Base-by-base conservation (phyloP, 1,140 invertebrate species). In the Drosophila pruinosa region DNA sequence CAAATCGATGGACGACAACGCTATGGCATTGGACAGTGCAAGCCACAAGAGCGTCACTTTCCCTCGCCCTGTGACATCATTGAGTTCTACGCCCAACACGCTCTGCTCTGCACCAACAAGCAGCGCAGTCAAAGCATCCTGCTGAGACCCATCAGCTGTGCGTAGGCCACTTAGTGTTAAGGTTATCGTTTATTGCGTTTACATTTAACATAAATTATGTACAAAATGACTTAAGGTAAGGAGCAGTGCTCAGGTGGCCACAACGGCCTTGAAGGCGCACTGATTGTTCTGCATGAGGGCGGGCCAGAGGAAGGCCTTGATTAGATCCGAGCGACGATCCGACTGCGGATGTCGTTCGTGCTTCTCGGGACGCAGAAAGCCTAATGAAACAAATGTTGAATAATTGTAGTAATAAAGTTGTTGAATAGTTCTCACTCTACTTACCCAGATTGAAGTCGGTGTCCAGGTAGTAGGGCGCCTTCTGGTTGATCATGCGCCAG, bases 291-390 rank as follows among this genome's bases (percentile, higher is more conserved):
- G 92, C 91, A 94, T 92, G 24, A 94, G 91, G 6, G 94, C 94
- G 8, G 94, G 94, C 94, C 94, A 94, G 8, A 94, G 92, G 78
- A 94, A 94, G 3, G 93, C 92, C 65, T 93, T 92, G 68, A 94
- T 94, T 7, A 93, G 91, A 78, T 94, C 93, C 4, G 93, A 94
- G 65, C 92, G 92, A 3, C 93, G 89, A 72, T 94, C 93, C 3
- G 93, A 92, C 5, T 92, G 89, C 28, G 92, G 91, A 82, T 93
- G 93, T 2, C 93, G 91, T 12, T 93, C 93, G 85, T 94, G 94
- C 64, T 93, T 93, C 53, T 94, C 93, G 10, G 89, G 90, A 12
- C 90, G 81, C 31, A 91, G 57, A n/a, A 91, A 91, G 1, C 90
- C 90, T 72, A 12, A 26, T 26, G 0, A 17, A 43, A 21, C 24